Conservation (phyloP, 1,140 invertebrate species). For the Ectropis grisescens region DNA sequence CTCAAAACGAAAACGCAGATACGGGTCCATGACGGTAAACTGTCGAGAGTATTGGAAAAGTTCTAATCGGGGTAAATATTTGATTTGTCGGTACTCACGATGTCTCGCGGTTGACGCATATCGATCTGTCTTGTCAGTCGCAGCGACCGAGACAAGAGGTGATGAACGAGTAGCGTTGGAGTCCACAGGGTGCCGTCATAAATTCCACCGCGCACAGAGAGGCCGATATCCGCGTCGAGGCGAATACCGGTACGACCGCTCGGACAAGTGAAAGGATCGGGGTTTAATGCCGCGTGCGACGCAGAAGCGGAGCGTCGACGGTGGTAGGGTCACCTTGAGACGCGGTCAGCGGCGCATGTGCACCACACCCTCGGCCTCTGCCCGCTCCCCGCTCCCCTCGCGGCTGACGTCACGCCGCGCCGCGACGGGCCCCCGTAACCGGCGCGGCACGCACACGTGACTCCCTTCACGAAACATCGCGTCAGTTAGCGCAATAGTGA, state of each 20-base stretch:
- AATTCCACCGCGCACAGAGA: conserved; percentile 44
- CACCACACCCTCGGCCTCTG: conserved; percentile 54
- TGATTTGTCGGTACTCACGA: conserved; percentile 43
- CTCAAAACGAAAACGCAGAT: too few relatives aligned
- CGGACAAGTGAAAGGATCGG: conserved; percentile 57
- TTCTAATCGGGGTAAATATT: conserved; percentile 36
- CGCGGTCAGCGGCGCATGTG: conserved; percentile 53
- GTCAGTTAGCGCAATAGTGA: too few relatives aligned
- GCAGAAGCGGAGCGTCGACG: too few relatives aligned
- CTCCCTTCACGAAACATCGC: conserved; percentile 31
- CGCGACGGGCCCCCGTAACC: conserved; percentile 12
- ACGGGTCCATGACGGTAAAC: too few relatives aligned
- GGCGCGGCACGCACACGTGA: conserved; percentile 29
- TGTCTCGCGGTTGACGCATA: conserved; percentile 63
- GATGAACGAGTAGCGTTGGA: conserved; percentile 60
- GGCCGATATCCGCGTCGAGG: conserved; percentile 38
- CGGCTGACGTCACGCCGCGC: conserved; percentile 41
- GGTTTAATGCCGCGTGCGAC: conserved; percentile 25
- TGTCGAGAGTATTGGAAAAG: conserved; percentile 21
- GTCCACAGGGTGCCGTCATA: conserved; percentile 63
- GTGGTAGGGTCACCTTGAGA: conserved; percentile 56
- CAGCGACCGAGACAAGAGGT: conserved; percentile 55
- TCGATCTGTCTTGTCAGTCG: conserved; percentile 62
- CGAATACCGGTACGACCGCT: conserved; percentile 39
- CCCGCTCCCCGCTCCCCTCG: conserved; percentile 25